These are phyloP conservation scores for Pitta sordida DNA, from an alignment of 2,113 vertebrate species.

Conservation along the genomic window DNA sequence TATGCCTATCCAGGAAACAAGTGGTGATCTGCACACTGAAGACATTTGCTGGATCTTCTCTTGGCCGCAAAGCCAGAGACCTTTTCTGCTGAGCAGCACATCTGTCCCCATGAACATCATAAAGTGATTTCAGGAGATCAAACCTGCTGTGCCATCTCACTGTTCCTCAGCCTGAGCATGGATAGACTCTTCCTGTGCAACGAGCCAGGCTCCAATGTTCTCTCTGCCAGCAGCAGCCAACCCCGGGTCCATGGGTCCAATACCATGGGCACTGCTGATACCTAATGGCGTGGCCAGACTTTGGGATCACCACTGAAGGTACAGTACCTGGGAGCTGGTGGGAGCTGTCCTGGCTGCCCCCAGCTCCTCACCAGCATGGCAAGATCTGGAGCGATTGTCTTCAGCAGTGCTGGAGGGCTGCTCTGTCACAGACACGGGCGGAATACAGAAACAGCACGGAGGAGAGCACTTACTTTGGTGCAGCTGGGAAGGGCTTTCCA, in stretches of 20 bases:
- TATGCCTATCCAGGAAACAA: background rate
- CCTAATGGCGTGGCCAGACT: accelerated
- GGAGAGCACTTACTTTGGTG: background rate
- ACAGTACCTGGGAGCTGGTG: accelerated
- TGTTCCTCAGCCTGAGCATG: background rate
- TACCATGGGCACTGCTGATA: accelerated
- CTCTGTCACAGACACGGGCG: accelerated
- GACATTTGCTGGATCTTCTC: background rate
- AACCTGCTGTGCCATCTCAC: accelerated
- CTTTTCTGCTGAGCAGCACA: background rate
- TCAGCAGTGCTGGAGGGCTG: background rate
- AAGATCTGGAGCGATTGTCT: background rate
- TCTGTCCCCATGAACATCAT: background rate
- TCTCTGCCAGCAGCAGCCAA: background rate
- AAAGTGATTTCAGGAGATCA: background rate
- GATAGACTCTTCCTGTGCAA: background rate
- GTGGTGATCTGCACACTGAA: background rate
- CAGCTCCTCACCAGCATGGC: background rate
- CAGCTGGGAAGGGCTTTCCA: background rate
- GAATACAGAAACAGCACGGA: accelerated
- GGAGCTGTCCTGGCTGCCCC: background rate
- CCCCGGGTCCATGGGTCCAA: accelerated
- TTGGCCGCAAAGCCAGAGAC: background rate
- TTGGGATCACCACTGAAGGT: background rate
- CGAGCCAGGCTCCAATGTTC: background rate